Evolutionary conservation across 2,888 invertebrate genomes (phyloP), one percentile per base, ranked within the genome.

Genomic region (Drosophila greeni): DNA sequence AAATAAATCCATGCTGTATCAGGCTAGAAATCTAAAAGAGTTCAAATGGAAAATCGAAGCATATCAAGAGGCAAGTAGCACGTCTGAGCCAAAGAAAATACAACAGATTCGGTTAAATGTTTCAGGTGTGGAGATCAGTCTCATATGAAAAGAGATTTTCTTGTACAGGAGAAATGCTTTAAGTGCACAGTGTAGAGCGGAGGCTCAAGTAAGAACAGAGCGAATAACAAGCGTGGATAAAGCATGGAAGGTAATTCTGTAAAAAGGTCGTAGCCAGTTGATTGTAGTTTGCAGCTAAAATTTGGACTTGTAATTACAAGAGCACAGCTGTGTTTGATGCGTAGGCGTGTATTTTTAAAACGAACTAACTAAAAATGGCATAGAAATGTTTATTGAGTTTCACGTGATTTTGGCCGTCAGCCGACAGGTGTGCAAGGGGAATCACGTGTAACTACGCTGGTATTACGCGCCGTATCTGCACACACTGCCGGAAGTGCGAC

Each of bases 1-100:
- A 5, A 49, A 49, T n/a, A 49, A 12, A 36, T n/a, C 23, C 1
- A 49, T 36, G n/a, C n/a, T n/a, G n/a, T n/a, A n/a, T n/a, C n/a
- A n/a, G n/a, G n/a, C n/a, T n/a, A n/a, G 48, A 48, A 48, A 24
- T 33, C 7, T 36, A 1, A 49, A 33, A 7, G 36, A 49, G 9
- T 23, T 36, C 4, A 49, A 49, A 6, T 6, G 23, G n/a, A 14
- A 48, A 9, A 34, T 48, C 14, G 48, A 23, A 9, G 23, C n/a
- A 33, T 49, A 36, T 12, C 11, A 12, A 16, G 36, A 37, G 11
- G 5, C 18, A 20, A 2, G 5, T 12, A 18, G 12, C 11, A 1
- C 12, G 12, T 39, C 12, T 31, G 5, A 12, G 20, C 23, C 9
- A 48, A 20, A 12, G n/a, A 5, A 2, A 23, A n/a, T 7, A 12